Evolutionary conservation across 1,140 invertebrate genomes (phyloP), one percentile per base, ranked within the genome.

Genomic region (Sesamia nonagrioides): DNA sequence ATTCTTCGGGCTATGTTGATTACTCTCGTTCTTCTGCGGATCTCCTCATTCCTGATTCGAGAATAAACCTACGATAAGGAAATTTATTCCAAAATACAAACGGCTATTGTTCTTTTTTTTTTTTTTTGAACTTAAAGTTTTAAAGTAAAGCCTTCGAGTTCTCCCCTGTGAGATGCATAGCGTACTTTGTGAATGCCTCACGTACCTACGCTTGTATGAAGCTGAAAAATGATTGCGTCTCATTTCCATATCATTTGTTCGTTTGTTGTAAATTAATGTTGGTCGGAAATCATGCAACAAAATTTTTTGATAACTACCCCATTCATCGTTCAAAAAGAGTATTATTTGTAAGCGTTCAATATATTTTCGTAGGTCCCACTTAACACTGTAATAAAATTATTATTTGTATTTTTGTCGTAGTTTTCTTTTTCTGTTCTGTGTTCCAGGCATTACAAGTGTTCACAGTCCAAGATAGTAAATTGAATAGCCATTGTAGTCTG

Each of bases 401-500:
- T 48, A 50, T 50, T 60, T 60, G n/a, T 66, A 42, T 66, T 66
- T 66, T 15, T 3, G 2, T 15, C 27, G 7, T 11, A 66, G 17
- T 66, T 63, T 63, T 63, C 35, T 45, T 15, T 48, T 68, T 6
- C 33, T 15, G 3, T 58, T 63, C 37, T 66, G 42, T 66, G 17
- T 45, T 35, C 17, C n/a, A 37, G n/a, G 35, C 66, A 45, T 69
- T 69, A 50, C 42, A 33, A 69, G 42, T 69, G 40, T 69, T 69
- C 60, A n/a, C 40, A 15, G 42, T 68, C n/a, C 66, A 27, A 40
- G 42, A 69, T 27, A 27, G 21, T 69, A 69, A 48, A 69, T 69
- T 50, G 66, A 50, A 69, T 69, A 33, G 66, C 66, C 18, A 69
- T 69, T 69, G 66, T 69, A 48, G 66, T 69, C 66, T 69, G 42